Base-by-base conservation (phyloP, 2,888 invertebrate species). In the Leptinotarsa rubiginosa region DNA sequence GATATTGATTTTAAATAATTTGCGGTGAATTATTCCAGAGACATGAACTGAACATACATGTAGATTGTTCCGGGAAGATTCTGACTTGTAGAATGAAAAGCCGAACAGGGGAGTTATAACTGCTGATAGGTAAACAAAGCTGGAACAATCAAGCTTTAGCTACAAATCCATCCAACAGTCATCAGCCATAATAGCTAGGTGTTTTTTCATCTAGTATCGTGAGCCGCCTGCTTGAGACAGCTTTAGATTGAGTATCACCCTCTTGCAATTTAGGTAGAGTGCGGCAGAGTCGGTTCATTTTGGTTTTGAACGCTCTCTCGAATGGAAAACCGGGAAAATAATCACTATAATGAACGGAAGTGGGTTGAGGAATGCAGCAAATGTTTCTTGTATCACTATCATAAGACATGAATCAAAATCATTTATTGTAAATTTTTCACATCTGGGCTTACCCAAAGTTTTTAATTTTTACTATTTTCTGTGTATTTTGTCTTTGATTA, bases 81-180 rank as follows among this genome's bases (percentile, higher is more conserved):
- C 67, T 16, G 41, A 59, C 56, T 69, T 56, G 20, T n/a, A 59
- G 65, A 73, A 70, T 69, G 76, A 76, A 76, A 76, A 76, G 70
- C 76, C 68, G 64, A 74, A 71, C 66, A 74, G 76, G 76, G 73
- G 77, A 79, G 77, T 74, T 76, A 72, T 69, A 79, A 75, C 77
- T 80, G 80, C 81, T 86, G 85, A 86, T 86, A 84, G 84, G 85
- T 84, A 86, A 86, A 86, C 86, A 86, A 85, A 85, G 86, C 84
- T 73, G 81, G 85, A 84, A 85, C 85, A 86, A 86, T 86, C 86
- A 85, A 83, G 83, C 82, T 83, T 83, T 82, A 84, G 83, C 80
- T 83, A 83, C 85, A 83, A 85, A 86, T 85, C 85, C 85, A 84
- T 85, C 85, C 84, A 83, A 81, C 83, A 86, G 85, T 84, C 85